Base-by-base conservation (phyloP, 2,113 vertebrate genomes). In the Natator depressus region DNA sequence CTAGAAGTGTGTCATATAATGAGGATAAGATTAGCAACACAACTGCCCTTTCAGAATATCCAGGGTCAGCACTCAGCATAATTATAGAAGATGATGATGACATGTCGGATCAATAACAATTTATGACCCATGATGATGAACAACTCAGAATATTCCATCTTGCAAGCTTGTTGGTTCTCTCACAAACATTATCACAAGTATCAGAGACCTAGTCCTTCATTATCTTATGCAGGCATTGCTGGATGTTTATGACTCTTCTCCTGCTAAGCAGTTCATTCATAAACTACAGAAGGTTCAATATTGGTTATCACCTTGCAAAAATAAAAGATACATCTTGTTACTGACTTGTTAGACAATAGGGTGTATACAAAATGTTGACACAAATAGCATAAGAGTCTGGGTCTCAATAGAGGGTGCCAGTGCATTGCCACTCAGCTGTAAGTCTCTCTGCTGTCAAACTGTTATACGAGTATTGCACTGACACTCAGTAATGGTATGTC, bases 81-180 rank as follows among this genome's bases (percentile, higher is more conserved):
- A n/a, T 17, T 79, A 49, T 69, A 49, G 65, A 50, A 89, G 20
- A 47, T 2, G 1, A 75, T 38, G 31, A 4, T 22, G 0, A 59
- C 22, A 1, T 6, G 5, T 11, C 24, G 1, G 20, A 51, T 83
- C 91, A 82, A 35, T 38, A 51, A 20, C 4, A 75, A 87, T 90
- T 86, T 82, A 29, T 31, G 51, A 6, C 27, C 84, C 57, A 29
- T 22, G 5, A 50, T 0, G 0, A 50, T 0, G 0, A 49, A 69
- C 0, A 1, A 35, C n/a, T 90, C 20, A 51, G 17, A 89, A 46
- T 17, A 16, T 19, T 84, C 72, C 84, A 7, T 88, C 50, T 57
- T 85, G 85, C 81, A 88, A 80, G 55, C 54, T 84, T 22, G 55
- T 89, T 85, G 82, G 8, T 31, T 72, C 72, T 85, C 72, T 65